Base-by-base conservation (phyloP, 2,797 vertebrate genomes). In the Pseudochirops corinnae region DNA sequence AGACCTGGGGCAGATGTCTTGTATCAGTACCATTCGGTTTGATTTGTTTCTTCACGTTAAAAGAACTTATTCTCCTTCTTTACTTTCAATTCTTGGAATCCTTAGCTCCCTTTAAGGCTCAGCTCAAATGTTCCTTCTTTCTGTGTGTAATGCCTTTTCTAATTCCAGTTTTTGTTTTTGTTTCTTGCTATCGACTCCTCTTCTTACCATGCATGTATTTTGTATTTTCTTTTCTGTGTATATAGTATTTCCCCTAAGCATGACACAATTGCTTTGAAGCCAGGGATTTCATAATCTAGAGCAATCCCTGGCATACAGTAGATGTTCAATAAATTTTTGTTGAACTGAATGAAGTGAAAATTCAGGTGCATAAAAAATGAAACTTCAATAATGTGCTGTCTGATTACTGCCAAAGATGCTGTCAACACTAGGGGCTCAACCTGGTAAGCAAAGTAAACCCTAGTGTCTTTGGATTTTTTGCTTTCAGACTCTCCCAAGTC, bases 351-450 rank as follows among this genome's bases (percentile, higher is more conserved):
- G 96, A 92, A 82, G 39, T 92, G 56, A 97, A 96, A 92, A 92
- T 96, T 97, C 62, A 91, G 93, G 94, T 95, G 91, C 87, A 94
- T 96, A 92, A 96, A 93, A 92, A 95, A 56, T 94, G 60, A 97
- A 93, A 90, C 6, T 33, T n/a, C 62, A 94, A 95, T 96, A 90
- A 93, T 95, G 97, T 12, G 3, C 3, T 93, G 12, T 94, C 96
- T 92, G 93, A 57, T 94, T 93, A n/a, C 56, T 94, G 92, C 56
- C 92, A 93, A 93, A 94, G 91, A 94, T 46, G 26, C 82, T 96
- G 94, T 96, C 60, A 90, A 91, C 14, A 93, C 31, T 5, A 92
- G 67, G n/a, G 74, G 55, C 14, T 97, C 91, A 57, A 39, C 21
- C 31, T 90, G 11, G 96, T 91, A 95, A 33, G 55, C 33, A 95